Conservation (phyloP, 2,797 vertebrate species). For the Muraenolepis orangiensis region DNA sequence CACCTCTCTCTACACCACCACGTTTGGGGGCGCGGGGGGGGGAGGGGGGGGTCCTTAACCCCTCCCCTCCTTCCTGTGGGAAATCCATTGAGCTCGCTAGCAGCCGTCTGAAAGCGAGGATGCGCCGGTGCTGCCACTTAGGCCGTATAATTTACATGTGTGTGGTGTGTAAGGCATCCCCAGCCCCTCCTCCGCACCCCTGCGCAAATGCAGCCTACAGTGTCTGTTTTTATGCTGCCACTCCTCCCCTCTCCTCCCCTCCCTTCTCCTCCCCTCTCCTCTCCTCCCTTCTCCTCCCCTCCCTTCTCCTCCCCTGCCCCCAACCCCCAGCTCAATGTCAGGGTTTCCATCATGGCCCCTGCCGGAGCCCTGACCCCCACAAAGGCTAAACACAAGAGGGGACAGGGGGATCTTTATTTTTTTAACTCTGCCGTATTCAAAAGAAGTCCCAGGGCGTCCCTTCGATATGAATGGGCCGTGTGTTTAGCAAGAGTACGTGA, state of each 20-base stretch:
- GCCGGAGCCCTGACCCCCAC: conserved; percentile 23
- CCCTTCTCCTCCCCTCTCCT: conserved; percentile 1
- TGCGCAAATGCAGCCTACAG: conserved; percentile 34
- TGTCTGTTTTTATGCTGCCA: conserved; percentile 22
- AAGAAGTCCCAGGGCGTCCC: conserved; percentile 26
- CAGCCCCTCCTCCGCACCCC: conserved; percentile 5
- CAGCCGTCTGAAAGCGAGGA: conserved; percentile 48
- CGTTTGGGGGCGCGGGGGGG: conserved; percentile 22
- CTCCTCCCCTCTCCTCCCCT: too few species aligned
- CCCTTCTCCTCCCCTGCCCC: conserved; percentile 3
- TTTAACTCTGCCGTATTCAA: conserved; percentile 10
- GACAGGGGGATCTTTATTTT: conserved; percentile 19
- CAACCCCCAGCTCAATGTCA: conserved; percentile 28
- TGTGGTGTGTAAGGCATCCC: conserved; percentile 21
- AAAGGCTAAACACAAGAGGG: conserved; percentile 12
- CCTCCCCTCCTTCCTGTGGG: conserved; percentile 23
- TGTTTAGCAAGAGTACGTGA: conserved; percentile 23
- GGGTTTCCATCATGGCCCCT: conserved; percentile 28
- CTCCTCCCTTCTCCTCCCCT: too few species aligned
- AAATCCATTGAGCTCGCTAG: conserved; percentile 40
- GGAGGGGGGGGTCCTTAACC: not conserved
- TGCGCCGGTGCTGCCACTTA: conserved; percentile 33
- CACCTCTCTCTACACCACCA: conserved; percentile 12
- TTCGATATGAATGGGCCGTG: conserved; percentile 38
- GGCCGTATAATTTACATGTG: conserved; percentile 63